Conservation (phyloP, 1,140 invertebrate genomes). For the Zaprionus davidi region DNA sequence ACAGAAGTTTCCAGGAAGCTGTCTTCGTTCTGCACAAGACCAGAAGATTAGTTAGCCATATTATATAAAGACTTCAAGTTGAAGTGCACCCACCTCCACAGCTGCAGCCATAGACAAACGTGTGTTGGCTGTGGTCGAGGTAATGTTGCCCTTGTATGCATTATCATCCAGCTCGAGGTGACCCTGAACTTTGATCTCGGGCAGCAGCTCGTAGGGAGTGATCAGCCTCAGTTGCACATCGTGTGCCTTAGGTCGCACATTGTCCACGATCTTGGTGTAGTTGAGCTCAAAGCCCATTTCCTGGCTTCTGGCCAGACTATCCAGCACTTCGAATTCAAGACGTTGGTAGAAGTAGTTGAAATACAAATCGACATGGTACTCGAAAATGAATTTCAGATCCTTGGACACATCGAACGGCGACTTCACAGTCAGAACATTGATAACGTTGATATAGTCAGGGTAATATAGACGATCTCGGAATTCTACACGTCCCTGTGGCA, state of each 20-base stretch:
- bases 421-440: conserved; percentile 87
- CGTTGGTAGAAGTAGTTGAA: conserved; percentile 85
- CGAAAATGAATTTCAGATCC: conserved; percentile 87
- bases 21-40: conserved; percentile 85
- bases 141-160: conserved; percentile 85
- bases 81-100: conserved; percentile 83
- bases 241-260: conserved; percentile 85
- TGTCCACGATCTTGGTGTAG: conserved; percentile 85
- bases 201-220: conserved; percentile 86
- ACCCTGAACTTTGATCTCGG: conserved; percentile 84
- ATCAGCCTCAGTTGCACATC: conserved; percentile 85
- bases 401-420: conserved; percentile 87
- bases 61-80: not conserved
- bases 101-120: conserved; percentile 84
- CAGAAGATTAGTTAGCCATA: conserved; percentile 18
- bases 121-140: conserved; percentile 84
- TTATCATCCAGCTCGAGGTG: conserved; percentile 85
- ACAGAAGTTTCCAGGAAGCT: conserved; percentile 87
- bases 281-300: conserved; percentile 76
- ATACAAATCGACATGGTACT: conserved; percentile 86
- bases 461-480: conserved; percentile 85
- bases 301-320: conserved; percentile 85
- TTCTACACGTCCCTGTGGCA: conserved; percentile 85
- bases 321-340: conserved; percentile 84
- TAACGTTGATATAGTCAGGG: conserved; percentile 87